A percentile compares a stretch with the other conserved stretches of the same genome.
phyloP scores from a whole-genome alignment of 35 echinoderm and acorn worm species.

The Apostichopus californicus region DNA sequence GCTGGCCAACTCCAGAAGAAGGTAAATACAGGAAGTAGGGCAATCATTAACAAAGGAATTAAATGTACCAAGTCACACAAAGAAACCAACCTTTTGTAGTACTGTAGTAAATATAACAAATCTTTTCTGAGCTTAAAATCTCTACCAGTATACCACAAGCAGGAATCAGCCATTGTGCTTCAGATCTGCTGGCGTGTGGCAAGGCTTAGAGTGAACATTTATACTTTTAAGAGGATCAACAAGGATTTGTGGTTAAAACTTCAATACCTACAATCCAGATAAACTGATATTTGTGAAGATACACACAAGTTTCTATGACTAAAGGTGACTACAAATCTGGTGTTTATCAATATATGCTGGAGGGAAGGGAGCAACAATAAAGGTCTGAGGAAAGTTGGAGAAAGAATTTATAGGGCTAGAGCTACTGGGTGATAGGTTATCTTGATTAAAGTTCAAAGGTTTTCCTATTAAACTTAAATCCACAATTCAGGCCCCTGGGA shows the following conservation, averaged over 20 bases:
- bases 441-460: constrained; percentile 17
- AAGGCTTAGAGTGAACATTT: constrained; percentile 8
- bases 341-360: not conserved
- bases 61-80: not conserved
- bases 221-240: not conserved
- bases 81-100: constrained; percentile 7
- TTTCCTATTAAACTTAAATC: not conserved
- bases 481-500: not conserved
- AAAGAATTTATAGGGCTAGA: not conserved
- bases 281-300: not conserved
- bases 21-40: not conserved
- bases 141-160: not conserved
- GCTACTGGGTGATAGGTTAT: constrained; percentile 47
- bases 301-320: not conserved
- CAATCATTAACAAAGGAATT: constrained; percentile 4
- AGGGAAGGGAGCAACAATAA: not conserved
- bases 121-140: not conserved
- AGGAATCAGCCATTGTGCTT: not conserved
- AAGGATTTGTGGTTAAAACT: constrained; percentile 34
- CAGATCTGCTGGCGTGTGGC: constrained; percentile 29
- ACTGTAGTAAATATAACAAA: not conserved
- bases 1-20: not conserved
- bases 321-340: not conserved
- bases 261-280: not conserved
- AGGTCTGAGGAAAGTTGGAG: not conserved